phyloP scores from a whole-genome alignment of 2,113 vertebrate genomes.

The Talpa occidentalis region DNA sequence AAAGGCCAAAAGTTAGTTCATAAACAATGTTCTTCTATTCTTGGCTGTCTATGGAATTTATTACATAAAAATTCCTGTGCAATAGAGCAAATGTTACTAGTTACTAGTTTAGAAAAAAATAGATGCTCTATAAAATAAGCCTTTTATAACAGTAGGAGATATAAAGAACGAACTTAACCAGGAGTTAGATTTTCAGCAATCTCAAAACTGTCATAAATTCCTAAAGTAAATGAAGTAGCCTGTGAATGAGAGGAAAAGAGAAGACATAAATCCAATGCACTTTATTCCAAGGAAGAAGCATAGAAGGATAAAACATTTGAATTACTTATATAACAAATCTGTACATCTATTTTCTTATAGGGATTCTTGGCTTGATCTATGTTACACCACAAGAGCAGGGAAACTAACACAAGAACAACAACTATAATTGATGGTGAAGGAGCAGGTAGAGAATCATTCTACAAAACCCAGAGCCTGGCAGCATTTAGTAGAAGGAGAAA shows the following conservation, averaged over 20 bases:
- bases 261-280: not conserved
- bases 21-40: slow-evolving; percentile 13
- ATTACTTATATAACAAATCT: not conserved
- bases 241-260: not conserved
- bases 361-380: not conserved
- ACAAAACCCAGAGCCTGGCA: not conserved
- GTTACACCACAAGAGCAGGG: not conserved
- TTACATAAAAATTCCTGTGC: slow-evolving; percentile 20
- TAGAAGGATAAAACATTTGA: not conserved
- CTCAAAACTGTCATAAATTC: slow-evolving; percentile 51
- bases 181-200: slow-evolving; percentile 48
- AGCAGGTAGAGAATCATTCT: not conserved
- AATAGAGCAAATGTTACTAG: slow-evolving; percentile 52
- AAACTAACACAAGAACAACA: not conserved
- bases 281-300: slow-evolving; percentile 35
- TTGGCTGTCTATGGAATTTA: slow-evolving; percentile 10
- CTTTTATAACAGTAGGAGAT: slow-evolving; percentile 36
- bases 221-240: slow-evolving; percentile 42
- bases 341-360: not conserved
- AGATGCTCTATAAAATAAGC: slow-evolving; percentile 18
- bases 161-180: slow-evolving; percentile 64
- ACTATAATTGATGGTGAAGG: not conserved
- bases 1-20: slow-evolving; percentile 36
- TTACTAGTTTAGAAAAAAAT: slow-evolving; percentile 2
- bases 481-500: not conserved